Evolutionary conservation across 2,113 vertebrate species (phyloP), one percentile per base, ranked within the genome.

Genomic region (Motacilla alba): DNA sequence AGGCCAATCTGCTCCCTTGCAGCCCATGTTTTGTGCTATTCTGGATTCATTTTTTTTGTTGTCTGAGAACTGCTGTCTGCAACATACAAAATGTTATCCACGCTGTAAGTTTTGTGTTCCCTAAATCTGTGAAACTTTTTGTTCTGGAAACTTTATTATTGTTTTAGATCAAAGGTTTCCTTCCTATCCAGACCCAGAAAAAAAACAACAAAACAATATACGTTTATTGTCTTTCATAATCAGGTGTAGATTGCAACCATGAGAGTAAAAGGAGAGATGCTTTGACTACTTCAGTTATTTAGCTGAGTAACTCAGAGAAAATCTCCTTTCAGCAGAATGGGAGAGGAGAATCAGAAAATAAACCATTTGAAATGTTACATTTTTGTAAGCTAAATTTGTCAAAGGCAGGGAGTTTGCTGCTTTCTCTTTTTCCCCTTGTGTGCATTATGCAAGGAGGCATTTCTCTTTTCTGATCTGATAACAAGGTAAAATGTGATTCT

Each of bases 141-240:
- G 55, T 83, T 70, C 56, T 24, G 9, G 26, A 41, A 52, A 52
- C 31, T 68, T 78, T 39, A 56, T 18, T 64, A 60, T 15, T 66
- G 50, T 52, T 50, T 56, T 81, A 47, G 43, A 35, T 66, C 35
- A 92, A 80, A 94, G 14, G 22, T 85, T 47, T 94, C 9, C 60
- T 67, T 91, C 35, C 47, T 76, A 59, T 27, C 12, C 5, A 28
- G 16, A 53, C 26, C 7, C 14, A 70, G 37, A 33, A 49, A 49
- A 72, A 66, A 3, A 0, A 1, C 60, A 35, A 35, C 35, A 4
- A 0, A 1, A 3, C 5, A 11, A n/a, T n/a, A 21, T 3, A 27
- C 19, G 67, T 60, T 50, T 63, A 19, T 93, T 89, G 86, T 74
- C 30, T 28, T 59, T 20, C 46, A 63, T 47, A 83, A 53, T 53